These are phyloP conservation scores for Prunella himalayana DNA, from an alignment of 2,113 vertebrate species.

Conservation along the genomic window DNA sequence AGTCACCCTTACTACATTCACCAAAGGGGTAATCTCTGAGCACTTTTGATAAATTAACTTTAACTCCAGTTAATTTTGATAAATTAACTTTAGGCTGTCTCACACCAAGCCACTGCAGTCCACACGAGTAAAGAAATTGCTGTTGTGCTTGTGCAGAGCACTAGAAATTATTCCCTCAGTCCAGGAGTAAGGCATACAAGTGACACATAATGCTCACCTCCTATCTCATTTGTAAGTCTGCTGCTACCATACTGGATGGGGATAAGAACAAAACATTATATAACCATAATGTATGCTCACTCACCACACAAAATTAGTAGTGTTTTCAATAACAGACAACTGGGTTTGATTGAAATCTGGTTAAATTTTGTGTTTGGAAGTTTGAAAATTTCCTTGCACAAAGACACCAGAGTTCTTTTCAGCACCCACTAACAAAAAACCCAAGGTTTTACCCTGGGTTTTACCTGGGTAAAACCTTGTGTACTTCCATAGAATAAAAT, in stretches of 20 bases:
- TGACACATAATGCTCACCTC: fast-evolving
- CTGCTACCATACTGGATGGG: background rate
- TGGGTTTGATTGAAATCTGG: background rate
- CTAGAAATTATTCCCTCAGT: background rate
- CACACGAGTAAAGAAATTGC: background rate
- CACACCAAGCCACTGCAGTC: background rate
- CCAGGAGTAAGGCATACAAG: background rate
- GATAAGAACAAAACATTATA: background rate
- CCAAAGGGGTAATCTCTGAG: background rate
- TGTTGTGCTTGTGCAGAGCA: background rate
- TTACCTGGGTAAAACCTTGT: background rate
- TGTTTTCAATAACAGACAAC: background rate
- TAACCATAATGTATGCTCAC: background rate
- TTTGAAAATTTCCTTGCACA: background rate
- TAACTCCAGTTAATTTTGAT: background rate
- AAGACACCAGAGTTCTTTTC: background rate
- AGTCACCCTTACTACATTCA: background rate
- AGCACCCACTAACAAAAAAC: background rate
- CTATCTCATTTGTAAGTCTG: background rate
- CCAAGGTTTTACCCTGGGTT: background rate
- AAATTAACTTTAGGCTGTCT: background rate
- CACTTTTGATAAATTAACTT: background rate
- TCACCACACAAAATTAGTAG: background rate
- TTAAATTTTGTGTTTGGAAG: background rate
- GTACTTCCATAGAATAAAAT: background rate